phyloP scores from a whole-genome alignment of 2,888 invertebrate genomes.

The Leptinotarsa peninsularis region DNA sequence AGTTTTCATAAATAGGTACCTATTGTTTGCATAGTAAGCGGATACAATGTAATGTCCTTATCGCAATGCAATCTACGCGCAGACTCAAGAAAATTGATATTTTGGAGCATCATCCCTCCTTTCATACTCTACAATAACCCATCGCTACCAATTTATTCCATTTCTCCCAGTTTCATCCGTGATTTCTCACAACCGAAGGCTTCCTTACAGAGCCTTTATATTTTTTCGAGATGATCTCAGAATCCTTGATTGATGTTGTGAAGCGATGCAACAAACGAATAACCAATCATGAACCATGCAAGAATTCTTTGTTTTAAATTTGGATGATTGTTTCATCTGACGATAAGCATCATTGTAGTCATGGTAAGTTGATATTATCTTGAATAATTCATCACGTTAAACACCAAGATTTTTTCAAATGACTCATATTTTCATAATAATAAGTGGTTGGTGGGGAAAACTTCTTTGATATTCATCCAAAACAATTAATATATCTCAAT shows the following conservation, averaged over 20 bases:
- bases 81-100: constrained; percentile 47
- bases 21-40: no score
- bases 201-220: constrained; percentile 24
- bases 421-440: neutral
- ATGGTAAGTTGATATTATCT: constrained; percentile 8
- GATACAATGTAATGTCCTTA: neutral
- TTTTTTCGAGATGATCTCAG: constrained; percentile 38
- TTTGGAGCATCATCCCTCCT: constrained; percentile 39
- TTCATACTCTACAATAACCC: neutral
- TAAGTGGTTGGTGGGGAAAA: neutral
- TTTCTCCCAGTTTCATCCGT: constrained; percentile 30
- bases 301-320: neutral
- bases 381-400: neutral
- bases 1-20: no score
- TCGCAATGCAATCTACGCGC: constrained; percentile 44
- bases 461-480: neutral
- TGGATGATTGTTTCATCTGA: neutral
- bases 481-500: neutral
- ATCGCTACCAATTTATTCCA: neutral
- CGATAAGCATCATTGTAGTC: constrained; percentile 7
- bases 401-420: neutral
- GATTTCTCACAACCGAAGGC: constrained; percentile 29
- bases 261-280: neutral
- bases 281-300: neutral
- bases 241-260: neutral